Conservation (phyloP, 2,797 vertebrate species). For the Aplochiton taeniatus region DNA sequence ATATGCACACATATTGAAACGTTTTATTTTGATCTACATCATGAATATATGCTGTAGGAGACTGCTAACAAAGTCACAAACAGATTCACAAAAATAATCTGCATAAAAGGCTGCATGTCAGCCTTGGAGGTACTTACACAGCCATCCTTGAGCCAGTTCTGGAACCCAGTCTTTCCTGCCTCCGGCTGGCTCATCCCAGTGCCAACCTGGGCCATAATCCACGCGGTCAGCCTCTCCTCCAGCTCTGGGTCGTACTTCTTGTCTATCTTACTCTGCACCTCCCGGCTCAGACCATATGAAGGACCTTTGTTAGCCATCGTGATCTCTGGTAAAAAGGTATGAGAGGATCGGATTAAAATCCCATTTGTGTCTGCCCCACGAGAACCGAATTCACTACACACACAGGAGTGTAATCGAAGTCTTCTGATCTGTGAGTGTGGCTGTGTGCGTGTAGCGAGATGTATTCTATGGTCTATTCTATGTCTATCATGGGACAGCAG, state of each 20-base stretch:
- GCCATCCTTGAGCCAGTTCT: constrained; percentile 94
- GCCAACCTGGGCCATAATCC: constrained; percentile 87
- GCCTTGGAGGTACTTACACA: constrained; percentile 73
- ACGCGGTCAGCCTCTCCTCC: constrained; percentile 87
- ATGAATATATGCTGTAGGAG: too few relatives aligned
- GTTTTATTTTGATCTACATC: too few relatives aligned
- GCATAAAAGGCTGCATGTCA: neutral
- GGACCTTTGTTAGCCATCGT: constrained; percentile 92
- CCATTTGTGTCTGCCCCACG: constrained; percentile 33
- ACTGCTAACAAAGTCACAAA: neutral
- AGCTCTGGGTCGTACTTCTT: constrained; percentile 94
- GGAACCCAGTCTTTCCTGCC: constrained; percentile 86
- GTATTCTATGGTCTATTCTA: too few relatives aligned
- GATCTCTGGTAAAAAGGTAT: constrained; percentile 44
- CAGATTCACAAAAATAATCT: constrained; percentile 12
- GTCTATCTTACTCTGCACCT: constrained; percentile 91
- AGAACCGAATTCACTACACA: constrained; percentile 28
- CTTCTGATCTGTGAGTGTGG: constrained; percentile 16
- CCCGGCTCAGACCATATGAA: constrained; percentile 88
- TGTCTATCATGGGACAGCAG: too few relatives aligned
- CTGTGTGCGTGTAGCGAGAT: constrained; percentile 44
- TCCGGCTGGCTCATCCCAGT: constrained; percentile 72
- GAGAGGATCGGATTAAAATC: constrained; percentile 25
- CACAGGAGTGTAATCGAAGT: constrained; percentile 27
- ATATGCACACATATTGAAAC: neutral